Conservation (phyloP, 2,888 invertebrate genomes). For the Tachina fera region DNA sequence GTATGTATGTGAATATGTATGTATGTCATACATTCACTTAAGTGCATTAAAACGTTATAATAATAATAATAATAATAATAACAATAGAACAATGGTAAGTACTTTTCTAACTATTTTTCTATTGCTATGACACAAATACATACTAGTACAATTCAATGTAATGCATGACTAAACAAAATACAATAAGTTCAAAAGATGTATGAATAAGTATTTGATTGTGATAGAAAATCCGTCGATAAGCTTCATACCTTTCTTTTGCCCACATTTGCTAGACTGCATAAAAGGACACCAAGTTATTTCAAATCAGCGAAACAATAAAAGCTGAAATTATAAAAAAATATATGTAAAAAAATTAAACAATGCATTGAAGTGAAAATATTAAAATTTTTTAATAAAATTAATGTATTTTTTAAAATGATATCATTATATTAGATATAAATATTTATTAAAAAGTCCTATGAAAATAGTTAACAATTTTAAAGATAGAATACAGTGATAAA, state of each 20-base stretch:
- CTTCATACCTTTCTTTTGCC: neutral
- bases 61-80: conserved; percentile 52
- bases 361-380: conserved; percentile 10
- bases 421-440: too few relatives aligned
- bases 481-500: too few relatives aligned
- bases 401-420: conserved; percentile 11
- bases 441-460: too few relatives aligned
- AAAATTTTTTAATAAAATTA: conserved; percentile 3
- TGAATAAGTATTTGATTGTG: conserved; percentile 6
- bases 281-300: neutral
- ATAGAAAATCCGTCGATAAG: neutral
- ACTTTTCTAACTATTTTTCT: conserved; percentile 23
- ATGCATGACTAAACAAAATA: conserved; percentile 64
- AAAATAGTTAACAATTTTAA: too few relatives aligned
- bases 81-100: conserved; percentile 59
- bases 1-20: too few relatives aligned
- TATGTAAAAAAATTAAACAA: neutral
- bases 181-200: conserved; percentile 39
- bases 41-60: conserved; percentile 33
- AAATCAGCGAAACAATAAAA: conserved; percentile 21
- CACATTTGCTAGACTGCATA: neutral
- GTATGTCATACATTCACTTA: too few relatives aligned
- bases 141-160: neutral
- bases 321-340: neutral
- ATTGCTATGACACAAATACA: conserved; percentile 19